A percentile compares a stretch with the other conserved stretches of the same genome.
Evolutionary conservation across 2,113 vertebrate genomes (phyloP).

Genomic region (Myocastor coypus): DNA sequence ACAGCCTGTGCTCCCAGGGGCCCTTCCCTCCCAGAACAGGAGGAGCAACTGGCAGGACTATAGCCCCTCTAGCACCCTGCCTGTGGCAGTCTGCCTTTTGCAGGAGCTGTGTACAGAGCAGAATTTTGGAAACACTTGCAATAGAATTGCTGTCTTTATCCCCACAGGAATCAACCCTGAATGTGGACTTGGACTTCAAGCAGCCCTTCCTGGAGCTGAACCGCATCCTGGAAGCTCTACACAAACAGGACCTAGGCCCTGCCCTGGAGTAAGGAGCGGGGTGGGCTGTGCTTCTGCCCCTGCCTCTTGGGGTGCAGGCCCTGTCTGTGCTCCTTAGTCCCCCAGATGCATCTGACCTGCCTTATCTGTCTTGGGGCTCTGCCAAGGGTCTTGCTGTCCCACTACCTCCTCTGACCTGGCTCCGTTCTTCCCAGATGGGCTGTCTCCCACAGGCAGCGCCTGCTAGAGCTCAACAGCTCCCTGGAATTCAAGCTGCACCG

Average conservation of each 20-base stretch:
- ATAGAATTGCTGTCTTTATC: background rate
- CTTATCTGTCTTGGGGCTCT: background rate
- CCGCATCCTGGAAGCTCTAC: constrained; percentile 93
- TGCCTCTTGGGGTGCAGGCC: background rate
- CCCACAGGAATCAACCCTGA: constrained; percentile 91
- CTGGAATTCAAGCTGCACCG: constrained; percentile 95
- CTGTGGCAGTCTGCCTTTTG: background rate
- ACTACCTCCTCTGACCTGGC: background rate
- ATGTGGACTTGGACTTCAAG: constrained; percentile 94
- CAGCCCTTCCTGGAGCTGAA: constrained; percentile 94
- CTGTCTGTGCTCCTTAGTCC: background rate
- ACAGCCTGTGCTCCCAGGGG: background rate
- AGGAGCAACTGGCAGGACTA: background rate
- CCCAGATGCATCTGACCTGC: background rate
- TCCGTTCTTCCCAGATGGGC: constrained; percentile 89
- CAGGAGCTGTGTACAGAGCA: background rate
- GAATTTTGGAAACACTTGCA: background rate
- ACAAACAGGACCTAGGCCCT: constrained; percentile 92
- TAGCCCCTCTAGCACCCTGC: background rate
- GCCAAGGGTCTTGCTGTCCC: background rate
- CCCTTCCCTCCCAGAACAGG: background rate
- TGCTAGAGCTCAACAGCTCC: constrained; percentile 93
- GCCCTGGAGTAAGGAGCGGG: constrained; percentile 90
- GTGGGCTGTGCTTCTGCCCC: background rate
- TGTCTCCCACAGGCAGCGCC: constrained; percentile 91